Evolutionary conservation across 2,888 invertebrate genomes (phyloP), one percentile per base, ranked within the genome.

Genomic region (Camptogramma bilineatum): DNA sequence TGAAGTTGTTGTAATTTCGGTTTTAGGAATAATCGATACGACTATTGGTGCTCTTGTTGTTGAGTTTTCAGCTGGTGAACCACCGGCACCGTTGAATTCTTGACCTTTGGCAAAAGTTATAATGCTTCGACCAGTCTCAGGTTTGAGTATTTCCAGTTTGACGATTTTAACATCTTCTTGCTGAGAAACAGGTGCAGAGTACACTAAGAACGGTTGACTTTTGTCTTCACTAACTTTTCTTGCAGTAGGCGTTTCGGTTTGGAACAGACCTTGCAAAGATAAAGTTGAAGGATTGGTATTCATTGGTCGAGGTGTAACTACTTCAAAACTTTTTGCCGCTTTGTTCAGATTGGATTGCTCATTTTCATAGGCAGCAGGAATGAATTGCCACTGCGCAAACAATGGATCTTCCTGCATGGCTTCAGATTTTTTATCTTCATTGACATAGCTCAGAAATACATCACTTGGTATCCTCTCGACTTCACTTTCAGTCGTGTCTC

Each of bases 241-340:
- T 4, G 84, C 83, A 66, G 76, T 83, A 0, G 94, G 91, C 55
- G 86, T 88, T 78, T 94, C 88, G 61, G 94, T 94, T 79, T 94
- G 94, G 74, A 96, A 96, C 8, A 96, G 84, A 1, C 94, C 95
- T 86, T 96, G 95, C 69, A 96, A 82, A 10, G 96, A 87, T 68
- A 96, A 94, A 0, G 96, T 96, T 0, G 96, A 95, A 0, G 95
- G 94, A 81, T 96, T 94, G 8, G 85, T 90, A 0, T 80, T 70
- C 78, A 85, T 82, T 1, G 84, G 79, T 44, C 88, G 86, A 9
- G 90, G 90, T 4, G 92, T 91, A 0, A 90, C 82, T 44, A 88
- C 79, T 69, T 94, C 91, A 64, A 86, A 88, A 64, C 70, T 84
- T 68, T 86, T 86, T 0, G 81, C 82, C 4, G 77, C 76, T 72